Conservation (phyloP, 2,113 vertebrate species). For the Hucho hucho region DNA sequence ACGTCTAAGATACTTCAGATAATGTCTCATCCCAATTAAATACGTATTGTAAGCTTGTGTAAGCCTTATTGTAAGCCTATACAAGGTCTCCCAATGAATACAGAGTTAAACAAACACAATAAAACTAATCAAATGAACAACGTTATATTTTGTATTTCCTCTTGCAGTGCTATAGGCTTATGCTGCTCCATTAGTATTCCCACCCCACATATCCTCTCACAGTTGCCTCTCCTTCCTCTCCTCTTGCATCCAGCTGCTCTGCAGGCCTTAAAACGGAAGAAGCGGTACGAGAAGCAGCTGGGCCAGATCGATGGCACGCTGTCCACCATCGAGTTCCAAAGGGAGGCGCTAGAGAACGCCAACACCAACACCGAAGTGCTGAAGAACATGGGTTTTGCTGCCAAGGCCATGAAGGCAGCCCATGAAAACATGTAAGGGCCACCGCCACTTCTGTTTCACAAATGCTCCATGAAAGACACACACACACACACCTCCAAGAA, state of each 20-base stretch:
- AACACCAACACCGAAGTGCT: conserved; percentile 98
- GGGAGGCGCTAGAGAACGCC: conserved; percentile 95
- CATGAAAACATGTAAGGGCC: conserved; percentile 90
- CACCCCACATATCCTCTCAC: not conserved
- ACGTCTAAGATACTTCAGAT: too few species aligned
- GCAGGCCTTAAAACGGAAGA: conserved; percentile 95
- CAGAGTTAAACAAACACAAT: too few species aligned
- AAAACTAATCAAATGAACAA: too few species aligned
- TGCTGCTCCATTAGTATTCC: not conserved
- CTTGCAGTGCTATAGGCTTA: too few species aligned
- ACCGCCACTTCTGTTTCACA: not conserved
- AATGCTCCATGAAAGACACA: not conserved
- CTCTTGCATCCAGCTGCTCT: conserved; percentile 79
- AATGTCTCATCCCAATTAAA: too few species aligned
- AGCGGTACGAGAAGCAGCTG: conserved; percentile 93
- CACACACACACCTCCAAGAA: too few species aligned
- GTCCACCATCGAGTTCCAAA: conserved; percentile 96
- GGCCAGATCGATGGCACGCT: conserved; percentile 93
- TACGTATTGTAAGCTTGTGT: too few species aligned
- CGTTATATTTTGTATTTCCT: too few species aligned
- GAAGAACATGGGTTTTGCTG: conserved; percentile 95
- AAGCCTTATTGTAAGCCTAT: too few species aligned
- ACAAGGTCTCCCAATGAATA: too few species aligned
- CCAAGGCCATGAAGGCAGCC: conserved; percentile 93
- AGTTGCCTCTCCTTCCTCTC: not conserved